These are phyloP conservation scores for Anoplolepis gracilipes DNA, from an alignment of 1,140 invertebrate genomes.

Conservation along the genomic window DNA sequence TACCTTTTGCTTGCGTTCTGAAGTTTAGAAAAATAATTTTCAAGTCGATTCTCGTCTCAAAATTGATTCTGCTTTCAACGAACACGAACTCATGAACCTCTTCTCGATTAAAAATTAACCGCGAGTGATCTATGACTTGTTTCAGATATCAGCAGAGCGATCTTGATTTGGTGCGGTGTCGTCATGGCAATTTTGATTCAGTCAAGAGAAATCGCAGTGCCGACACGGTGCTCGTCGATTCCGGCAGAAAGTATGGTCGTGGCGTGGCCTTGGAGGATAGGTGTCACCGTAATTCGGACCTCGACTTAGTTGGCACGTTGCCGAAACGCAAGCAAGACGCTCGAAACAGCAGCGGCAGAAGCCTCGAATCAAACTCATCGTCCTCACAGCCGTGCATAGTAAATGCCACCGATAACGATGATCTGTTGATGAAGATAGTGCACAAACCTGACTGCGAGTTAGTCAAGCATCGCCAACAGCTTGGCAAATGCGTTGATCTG, in stretches of 20 bases:
- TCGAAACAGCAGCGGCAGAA: slow-evolving; percentile 52
- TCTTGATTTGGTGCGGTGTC: slow-evolving; percentile 78
- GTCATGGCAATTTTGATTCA: slow-evolving; percentile 77
- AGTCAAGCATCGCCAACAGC: slow-evolving; percentile 77
- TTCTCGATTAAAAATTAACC: slow-evolving; percentile 1
- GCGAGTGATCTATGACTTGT: neutral
- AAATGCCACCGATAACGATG: slow-evolving; percentile 75
- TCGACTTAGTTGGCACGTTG: slow-evolving; percentile 80
- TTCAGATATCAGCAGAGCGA: slow-evolving; percentile 80
- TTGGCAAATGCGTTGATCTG: slow-evolving; percentile 74
- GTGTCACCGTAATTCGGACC: slow-evolving; percentile 77
- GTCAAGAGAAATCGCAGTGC: slow-evolving; percentile 76
- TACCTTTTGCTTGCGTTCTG: neutral
- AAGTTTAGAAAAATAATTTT: slow-evolving; percentile 22
- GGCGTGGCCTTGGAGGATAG: slow-evolving; percentile 75
- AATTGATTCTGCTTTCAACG: neutral
- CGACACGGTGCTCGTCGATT: slow-evolving; percentile 67
- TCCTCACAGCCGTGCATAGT: slow-evolving; percentile 75
- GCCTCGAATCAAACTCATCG: slow-evolving; percentile 54
- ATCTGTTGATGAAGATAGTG: slow-evolving; percentile 76
- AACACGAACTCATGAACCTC: neutral
- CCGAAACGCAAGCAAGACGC: slow-evolving; percentile 78
- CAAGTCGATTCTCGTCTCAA: neutral
- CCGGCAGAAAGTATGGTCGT: slow-evolving; percentile 72
- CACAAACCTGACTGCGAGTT: slow-evolving; percentile 82